Evolutionary conservation across 2,888 invertebrate species (phyloP).

Genomic region (Callinectes sapidus): DNA sequence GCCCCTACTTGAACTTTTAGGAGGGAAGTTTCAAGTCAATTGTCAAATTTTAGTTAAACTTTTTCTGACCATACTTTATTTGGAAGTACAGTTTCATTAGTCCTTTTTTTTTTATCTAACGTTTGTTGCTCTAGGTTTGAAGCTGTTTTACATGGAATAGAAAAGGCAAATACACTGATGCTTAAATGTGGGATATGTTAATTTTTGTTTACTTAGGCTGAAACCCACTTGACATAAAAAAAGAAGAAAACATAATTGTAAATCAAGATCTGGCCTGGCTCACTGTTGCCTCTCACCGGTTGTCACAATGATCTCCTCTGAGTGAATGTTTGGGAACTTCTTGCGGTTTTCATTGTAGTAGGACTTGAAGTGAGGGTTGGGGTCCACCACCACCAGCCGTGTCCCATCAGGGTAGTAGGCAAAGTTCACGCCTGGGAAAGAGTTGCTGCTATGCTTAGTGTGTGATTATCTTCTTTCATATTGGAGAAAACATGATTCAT

Average conservation of each 20-base stretch:
- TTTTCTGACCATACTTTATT: too few species aligned
- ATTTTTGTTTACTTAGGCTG: too few species aligned
- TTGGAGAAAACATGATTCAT: neutral
- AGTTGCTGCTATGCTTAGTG: neutral
- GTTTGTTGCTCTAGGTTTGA: too few species aligned
- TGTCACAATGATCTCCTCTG: slow-evolving; percentile 45
- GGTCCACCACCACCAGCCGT: slow-evolving; percentile 72
- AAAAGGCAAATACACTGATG: too few species aligned
- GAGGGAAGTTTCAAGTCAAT: too few species aligned
- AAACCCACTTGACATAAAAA: neutral
- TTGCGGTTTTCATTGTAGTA: slow-evolving; percentile 59
- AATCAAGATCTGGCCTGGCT: too few species aligned
- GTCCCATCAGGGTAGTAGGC: slow-evolving; percentile 73
- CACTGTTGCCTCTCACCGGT: slow-evolving; percentile 13
- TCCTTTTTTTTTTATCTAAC: too few species aligned
- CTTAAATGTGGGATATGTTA: too few species aligned
- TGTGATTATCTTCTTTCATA: neutral
- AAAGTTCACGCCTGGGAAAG: slow-evolving; percentile 73
- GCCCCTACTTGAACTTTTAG: too few species aligned
- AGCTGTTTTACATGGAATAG: too few species aligned
- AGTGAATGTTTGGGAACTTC: slow-evolving; percentile 43
- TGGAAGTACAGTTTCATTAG: too few species aligned
- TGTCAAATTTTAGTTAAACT: too few species aligned
- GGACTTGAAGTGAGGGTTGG: slow-evolving; percentile 72
- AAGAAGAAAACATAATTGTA: neutral